These are phyloP conservation scores for Danaus melanippus DNA, from an alignment of 1,140 invertebrate genomes.

Conservation along the genomic window DNA sequence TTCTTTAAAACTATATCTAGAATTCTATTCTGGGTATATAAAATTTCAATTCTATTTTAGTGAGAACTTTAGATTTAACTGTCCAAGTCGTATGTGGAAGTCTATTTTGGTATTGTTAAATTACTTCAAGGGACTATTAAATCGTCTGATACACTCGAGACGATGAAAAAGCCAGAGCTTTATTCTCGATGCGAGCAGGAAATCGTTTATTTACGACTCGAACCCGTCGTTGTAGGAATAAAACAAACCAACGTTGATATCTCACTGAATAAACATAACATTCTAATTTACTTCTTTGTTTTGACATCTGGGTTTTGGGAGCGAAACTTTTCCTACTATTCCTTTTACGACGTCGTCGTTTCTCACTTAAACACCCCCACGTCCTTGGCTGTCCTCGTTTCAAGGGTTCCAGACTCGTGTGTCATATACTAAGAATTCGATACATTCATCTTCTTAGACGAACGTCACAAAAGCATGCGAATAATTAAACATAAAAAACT, in stretches of 20 bases:
- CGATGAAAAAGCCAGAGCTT: slow-evolving; percentile 43
- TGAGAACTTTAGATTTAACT: no score
- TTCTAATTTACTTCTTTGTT: slow-evolving; percentile 41
- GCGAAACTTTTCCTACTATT: slow-evolving; percentile 23
- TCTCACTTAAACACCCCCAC: slow-evolving; percentile 17
- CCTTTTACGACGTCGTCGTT: slow-evolving; percentile 28
- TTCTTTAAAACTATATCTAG: no score
- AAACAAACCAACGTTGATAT: slow-evolving; percentile 23
- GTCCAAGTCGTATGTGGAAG: background rate
- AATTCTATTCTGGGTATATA: no score
- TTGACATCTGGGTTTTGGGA: slow-evolving; percentile 31
- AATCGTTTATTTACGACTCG: slow-evolving; percentile 39
- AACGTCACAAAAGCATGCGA: slow-evolving; percentile 24
- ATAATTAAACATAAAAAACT: slow-evolving; percentile 31
- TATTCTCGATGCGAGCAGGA: slow-evolving; percentile 43
- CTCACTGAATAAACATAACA: slow-evolving; percentile 19
- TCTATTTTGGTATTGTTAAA: slow-evolving; percentile 23
- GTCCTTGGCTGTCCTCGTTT: slow-evolving; percentile 40
- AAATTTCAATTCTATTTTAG: no score
- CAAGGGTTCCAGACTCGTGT: slow-evolving; percentile 13
- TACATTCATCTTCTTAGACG: slow-evolving; percentile 37
- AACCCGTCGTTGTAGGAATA: slow-evolving; percentile 31
- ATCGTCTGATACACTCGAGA: slow-evolving; percentile 29
- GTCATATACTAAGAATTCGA: slow-evolving; percentile 27
- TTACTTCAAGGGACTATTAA: slow-evolving; percentile 18